Base-by-base conservation (phyloP, 30 jellyfish, hydroid and myxozoan species). In the Hydractinia echinata region DNA sequence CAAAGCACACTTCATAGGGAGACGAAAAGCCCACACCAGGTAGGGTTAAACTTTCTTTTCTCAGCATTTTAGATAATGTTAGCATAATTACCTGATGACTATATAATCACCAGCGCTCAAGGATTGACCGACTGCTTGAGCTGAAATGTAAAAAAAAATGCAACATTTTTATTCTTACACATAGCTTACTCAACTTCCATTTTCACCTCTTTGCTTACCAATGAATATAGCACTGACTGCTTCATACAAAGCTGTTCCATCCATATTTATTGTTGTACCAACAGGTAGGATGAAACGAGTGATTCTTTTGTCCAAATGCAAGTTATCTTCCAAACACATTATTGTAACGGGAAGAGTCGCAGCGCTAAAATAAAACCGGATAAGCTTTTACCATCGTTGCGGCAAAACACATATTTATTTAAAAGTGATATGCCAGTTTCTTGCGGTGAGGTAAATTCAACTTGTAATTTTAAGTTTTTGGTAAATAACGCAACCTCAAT, bases 191-290 rank as follows among this genome's bases (percentile, higher is more conserved):
- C 44, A 0, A 30, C 44, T 30, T 30, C 44, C 44, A 30, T 30
- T 30, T 30, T 30, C 1, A 30, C 44, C 44, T 30, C 44, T 30
- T 30, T 30, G 44, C 44, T 5, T 58, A 77, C 96, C 97, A 53
- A 91, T 91, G 69, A 91, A 91, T 76, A 91, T 91, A 64, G 95
- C 97, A 44, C 96, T 94, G 16, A 91, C 94, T 4, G 97, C 97
- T 76, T 91, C 97, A 67, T 91, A 91, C 50, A 91, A 66, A 10
- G 97, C 97, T 1, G 97, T 91, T 7, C 97, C 97, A 60, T 91
- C 97, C 97, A 91, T 91, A 78, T 91, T 91, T 69, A 91, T 91
- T 14, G 97, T 91, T 20, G 97, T 92, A n/a, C 97, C 97, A 78
- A 90, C 88, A 9, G 97, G 97, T 48, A 90, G 64, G 8, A 90